Evolutionary conservation across 2,888 invertebrate species (phyloP).

Genomic region (Lomographa bimaculata): DNA sequence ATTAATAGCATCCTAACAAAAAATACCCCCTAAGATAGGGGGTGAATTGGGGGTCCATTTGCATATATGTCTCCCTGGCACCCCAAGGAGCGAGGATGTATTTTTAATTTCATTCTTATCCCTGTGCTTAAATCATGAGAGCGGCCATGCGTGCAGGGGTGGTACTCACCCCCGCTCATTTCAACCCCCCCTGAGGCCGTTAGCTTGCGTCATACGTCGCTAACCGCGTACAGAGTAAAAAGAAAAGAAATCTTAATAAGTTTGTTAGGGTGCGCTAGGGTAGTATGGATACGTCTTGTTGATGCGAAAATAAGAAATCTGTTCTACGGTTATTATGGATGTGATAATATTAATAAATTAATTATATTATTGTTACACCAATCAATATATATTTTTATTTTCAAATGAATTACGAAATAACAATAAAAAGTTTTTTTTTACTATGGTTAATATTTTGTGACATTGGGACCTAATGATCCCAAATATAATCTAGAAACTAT

Average conservation of each 20-base stretch:
- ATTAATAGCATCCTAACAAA: conserved; percentile 84
- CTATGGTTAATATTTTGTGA: too few relatives aligned
- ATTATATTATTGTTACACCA: too few relatives aligned
- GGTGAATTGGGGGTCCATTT: conserved; percentile 69
- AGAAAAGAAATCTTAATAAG: conserved; percentile 84
- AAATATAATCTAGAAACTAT: too few relatives aligned
- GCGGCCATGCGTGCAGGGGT: conserved; percentile 82
- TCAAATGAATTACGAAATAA: too few relatives aligned
- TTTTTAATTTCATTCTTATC: conserved; percentile 84
- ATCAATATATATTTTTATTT: too few relatives aligned
- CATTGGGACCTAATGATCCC: too few relatives aligned
- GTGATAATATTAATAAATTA: too few relatives aligned
- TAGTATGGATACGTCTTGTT: conserved; percentile 51
- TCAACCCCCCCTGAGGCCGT: conserved; percentile 57
- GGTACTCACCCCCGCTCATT: conserved; percentile 43
- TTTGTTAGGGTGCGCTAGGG: conserved; percentile 76
- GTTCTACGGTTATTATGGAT: too few relatives aligned
- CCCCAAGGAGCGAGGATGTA: conserved; percentile 82
- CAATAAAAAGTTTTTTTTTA: too few relatives aligned
- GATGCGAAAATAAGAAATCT: too few relatives aligned
- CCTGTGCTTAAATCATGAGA: conserved; percentile 83
- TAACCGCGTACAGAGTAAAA: conserved; percentile 82
- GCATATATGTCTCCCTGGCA: conserved; percentile 82
- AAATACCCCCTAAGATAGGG: conserved; percentile 77
- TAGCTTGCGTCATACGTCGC: conserved; percentile 83